A percentile compares a stretch with the other conserved stretches of the same genome.
These are phyloP conservation scores for Misgurnus anguillicaudatus DNA, from an alignment of 2,113 vertebrate species.

Conservation along the genomic window DNA sequence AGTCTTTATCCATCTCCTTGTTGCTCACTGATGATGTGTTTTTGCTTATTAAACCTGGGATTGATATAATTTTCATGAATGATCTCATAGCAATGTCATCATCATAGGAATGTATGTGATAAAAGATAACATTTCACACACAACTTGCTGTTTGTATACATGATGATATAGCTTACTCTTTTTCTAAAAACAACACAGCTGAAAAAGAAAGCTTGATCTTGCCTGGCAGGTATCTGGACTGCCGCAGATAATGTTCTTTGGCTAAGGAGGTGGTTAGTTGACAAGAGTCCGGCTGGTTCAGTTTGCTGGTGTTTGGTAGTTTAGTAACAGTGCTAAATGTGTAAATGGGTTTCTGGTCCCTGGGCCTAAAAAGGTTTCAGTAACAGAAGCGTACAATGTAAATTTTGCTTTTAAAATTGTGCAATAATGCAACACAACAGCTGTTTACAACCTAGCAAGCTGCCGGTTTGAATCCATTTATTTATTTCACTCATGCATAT, in stretches of 20 bases:
- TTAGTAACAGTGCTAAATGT: constrained; percentile 80
- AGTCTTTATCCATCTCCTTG: constrained; percentile 75
- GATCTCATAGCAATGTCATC: too few species aligned
- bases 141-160: background rate
- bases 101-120: background rate
- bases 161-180: too few species aligned
- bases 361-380: constrained; percentile 59
- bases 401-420: background rate
- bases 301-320: constrained; percentile 66
- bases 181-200: background rate
- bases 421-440: background rate
- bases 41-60: constrained; percentile 88
- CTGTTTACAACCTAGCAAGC: background rate
- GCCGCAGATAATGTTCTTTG: constrained; percentile 92
- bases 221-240: constrained; percentile 93
- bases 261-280: constrained; percentile 77
- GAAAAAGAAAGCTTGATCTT: background rate
- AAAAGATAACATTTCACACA: background rate
- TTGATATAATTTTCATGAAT: constrained; percentile 16
- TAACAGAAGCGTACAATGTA: background rate
- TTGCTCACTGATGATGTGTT: constrained; percentile 72
- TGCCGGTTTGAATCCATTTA: background rate
- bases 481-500: too few species aligned
- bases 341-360: constrained; percentile 72
- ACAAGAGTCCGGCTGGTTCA: constrained; percentile 74